Evolutionary conservation across 1,140 invertebrate species (phyloP).

Genomic region (Lordiphosa collinella): DNA sequence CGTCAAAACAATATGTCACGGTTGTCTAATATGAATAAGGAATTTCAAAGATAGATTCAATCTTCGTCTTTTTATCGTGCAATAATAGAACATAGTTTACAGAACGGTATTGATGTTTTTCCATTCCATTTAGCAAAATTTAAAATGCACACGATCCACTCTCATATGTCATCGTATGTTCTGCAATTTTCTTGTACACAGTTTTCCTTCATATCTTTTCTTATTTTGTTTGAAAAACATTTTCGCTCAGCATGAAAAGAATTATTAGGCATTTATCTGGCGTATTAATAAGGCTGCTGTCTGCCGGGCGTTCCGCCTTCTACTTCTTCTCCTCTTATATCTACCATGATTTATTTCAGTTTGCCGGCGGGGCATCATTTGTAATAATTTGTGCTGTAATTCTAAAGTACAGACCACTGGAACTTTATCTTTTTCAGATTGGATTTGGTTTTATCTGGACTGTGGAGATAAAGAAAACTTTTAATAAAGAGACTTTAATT

Average conservation of each 20-base stretch:
- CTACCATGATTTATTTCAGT: conserved; percentile 57
- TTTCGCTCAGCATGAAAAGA: conserved; percentile 31
- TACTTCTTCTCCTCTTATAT: conserved; percentile 14
- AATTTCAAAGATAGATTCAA: too few relatives aligned
- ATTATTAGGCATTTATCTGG: conserved; percentile 64
- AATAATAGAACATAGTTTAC: too few relatives aligned
- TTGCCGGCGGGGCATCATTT: conserved; percentile 59
- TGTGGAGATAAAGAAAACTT: conserved; percentile 20
- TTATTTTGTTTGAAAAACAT: conserved; percentile 6
- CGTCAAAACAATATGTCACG: too few relatives aligned
- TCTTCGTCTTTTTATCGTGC: too few relatives aligned
- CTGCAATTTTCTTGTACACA: not conserved
- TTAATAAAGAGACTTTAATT: conserved; percentile 16
- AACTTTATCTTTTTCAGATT: conserved; percentile 42
- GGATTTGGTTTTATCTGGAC: conserved; percentile 16
- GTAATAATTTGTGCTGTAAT: conserved; percentile 68
- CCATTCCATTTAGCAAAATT: too few relatives aligned
- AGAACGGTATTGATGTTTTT: too few relatives aligned
- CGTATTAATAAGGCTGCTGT: conserved; percentile 49
- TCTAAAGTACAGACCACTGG: conserved; percentile 35
- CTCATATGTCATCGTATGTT: conserved; percentile 25
- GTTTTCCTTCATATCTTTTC: too few relatives aligned
- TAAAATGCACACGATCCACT: too few relatives aligned
- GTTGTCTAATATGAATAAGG: too few relatives aligned
- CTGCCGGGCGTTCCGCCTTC: not conserved